phyloP scores from a whole-genome alignment of 2,888 invertebrate genomes.

The Gandaritis pyraliata region DNA sequence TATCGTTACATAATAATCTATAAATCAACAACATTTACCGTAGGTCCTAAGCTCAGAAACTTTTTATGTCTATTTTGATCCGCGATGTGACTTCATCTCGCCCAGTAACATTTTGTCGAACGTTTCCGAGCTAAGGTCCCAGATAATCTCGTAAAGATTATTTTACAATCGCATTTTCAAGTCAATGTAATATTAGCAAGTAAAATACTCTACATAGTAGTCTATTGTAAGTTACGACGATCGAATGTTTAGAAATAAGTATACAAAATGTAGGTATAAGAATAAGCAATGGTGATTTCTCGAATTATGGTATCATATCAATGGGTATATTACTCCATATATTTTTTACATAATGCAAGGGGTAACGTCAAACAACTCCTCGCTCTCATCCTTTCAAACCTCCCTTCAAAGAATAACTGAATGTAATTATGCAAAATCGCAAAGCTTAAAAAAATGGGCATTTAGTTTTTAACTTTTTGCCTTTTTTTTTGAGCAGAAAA shows the following conservation, averaged over 20 bases:
- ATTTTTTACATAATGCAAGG: too few species aligned
- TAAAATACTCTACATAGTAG: conserved; percentile 24
- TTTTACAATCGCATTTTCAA: conserved; percentile 21
- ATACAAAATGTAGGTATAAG: conserved; percentile 11
- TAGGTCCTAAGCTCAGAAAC: neutral
- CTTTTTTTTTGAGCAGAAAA: too few species aligned
- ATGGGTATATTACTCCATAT: conserved; percentile 30
- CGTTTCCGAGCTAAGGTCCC: neutral
- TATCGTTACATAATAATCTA: too few species aligned
- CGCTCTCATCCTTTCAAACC: too few species aligned
- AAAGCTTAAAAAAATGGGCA: too few species aligned
- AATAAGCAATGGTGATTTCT: conserved; percentile 21
- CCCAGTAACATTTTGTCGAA: neutral
- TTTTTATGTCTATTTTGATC: neutral
- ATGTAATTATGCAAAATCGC: too few species aligned
- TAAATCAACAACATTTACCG: neutral
- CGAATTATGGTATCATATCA: conserved; percentile 16
- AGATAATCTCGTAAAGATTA: neutral
- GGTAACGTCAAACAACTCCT: too few species aligned
- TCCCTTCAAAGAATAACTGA: too few species aligned
- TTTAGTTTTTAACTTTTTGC: too few species aligned
- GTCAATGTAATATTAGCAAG: conserved; percentile 21
- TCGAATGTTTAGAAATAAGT: conserved; percentile 5
- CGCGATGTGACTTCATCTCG: neutral
- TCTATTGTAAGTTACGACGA: conserved; percentile 2